phyloP scores from a whole-genome alignment of 2,797 vertebrate genomes.

The Fratercula arctica region DNA sequence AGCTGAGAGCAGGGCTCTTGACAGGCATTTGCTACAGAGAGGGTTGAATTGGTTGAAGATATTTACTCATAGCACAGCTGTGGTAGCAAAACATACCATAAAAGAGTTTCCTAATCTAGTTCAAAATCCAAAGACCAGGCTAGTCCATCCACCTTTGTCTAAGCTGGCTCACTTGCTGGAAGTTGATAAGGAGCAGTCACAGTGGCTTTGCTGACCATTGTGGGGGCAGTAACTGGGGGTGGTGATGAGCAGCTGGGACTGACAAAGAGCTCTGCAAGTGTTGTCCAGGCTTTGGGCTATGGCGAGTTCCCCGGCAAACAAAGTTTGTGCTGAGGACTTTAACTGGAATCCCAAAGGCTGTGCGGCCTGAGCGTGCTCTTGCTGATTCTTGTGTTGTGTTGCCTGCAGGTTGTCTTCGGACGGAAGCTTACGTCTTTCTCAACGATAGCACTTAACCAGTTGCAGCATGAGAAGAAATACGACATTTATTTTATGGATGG shows the following conservation, averaged over 20 bases:
- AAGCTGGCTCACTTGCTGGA: background rate
- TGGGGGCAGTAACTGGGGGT: background rate
- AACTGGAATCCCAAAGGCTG: background rate
- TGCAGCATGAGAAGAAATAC: conserved; percentile 90
- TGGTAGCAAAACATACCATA: background rate
- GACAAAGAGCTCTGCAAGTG: background rate
- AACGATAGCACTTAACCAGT: conserved; percentile 81
- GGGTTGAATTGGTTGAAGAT: background rate
- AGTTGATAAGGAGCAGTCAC: background rate
- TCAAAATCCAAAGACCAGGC: conserved; percentile 17
- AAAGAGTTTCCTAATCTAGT: background rate
- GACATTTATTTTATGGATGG: conserved; percentile 91
- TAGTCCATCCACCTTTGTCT: rapidly evolving
- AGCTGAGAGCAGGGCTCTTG: background rate
- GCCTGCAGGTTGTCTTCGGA: conserved; percentile 89
- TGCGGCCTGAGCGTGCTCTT: rapidly evolving
- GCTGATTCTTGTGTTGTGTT: background rate
- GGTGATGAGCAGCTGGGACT: background rate
- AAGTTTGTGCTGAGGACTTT: background rate
- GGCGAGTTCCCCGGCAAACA: background rate
- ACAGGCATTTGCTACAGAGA: background rate
- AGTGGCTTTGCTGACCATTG: background rate
- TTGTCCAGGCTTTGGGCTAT: background rate
- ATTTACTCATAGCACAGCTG: background rate
- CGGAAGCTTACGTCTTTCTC: conserved; percentile 85